Conservation (phyloP, 2,888 invertebrate genomes). For the Mesorhabditis belari region DNA sequence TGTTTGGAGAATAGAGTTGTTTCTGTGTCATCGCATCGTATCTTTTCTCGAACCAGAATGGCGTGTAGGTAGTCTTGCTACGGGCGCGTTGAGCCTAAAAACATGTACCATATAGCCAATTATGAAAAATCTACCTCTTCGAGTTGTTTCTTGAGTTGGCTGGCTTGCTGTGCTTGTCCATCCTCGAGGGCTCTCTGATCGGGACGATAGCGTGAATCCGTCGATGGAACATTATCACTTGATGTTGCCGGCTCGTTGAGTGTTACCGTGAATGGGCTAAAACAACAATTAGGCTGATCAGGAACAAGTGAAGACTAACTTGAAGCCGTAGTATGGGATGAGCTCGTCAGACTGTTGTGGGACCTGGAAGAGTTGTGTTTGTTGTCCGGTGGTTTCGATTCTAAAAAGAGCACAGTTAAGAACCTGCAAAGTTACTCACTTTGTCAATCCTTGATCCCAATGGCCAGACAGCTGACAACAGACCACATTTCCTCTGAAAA, state of each 20-base stretch:
- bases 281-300: neutral
- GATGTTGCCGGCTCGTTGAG: constrained; percentile 6
- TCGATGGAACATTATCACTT: neutral
- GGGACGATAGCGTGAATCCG: constrained; percentile 4
- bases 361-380: neutral
- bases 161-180: neutral
- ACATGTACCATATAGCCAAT: neutral
- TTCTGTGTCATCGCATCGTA: constrained; percentile 2
- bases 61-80: neutral
- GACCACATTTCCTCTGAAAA: neutral
- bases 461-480: constrained; percentile 2
- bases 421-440: constrained; percentile 2
- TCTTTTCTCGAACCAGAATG: constrained; percentile 4
- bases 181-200: constrained; percentile 6
- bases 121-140: neutral
- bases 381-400: neutral
- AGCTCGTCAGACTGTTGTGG: neutral
- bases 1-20: constrained; percentile 2
- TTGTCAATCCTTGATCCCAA: constrained; percentile 9
- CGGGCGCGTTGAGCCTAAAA: neutral
- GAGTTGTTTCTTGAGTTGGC: neutral
- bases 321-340: neutral
- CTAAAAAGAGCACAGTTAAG: neutral
- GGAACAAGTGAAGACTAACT: neutral
- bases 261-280: constrained; percentile 4